Evolutionary conservation across 2,888 invertebrate species (phyloP).

Genomic region (Elgonia sp.): DNA sequence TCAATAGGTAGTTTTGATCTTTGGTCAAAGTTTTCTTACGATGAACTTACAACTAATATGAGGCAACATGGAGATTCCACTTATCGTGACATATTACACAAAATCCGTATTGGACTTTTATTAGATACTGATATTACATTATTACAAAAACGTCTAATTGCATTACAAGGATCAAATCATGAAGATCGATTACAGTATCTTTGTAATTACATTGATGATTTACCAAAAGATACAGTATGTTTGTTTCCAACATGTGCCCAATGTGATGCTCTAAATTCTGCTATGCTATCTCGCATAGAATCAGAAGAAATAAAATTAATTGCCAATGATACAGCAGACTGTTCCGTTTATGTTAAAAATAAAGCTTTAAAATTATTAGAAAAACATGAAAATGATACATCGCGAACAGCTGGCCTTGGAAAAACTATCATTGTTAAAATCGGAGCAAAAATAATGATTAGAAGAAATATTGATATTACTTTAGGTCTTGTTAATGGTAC

Average conservation of each 20-base stretch:
- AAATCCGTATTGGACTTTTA: constrained; percentile 59
- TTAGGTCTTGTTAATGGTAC: neutral
- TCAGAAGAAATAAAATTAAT: constrained; percentile 55
- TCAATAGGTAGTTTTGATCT: constrained; percentile 63
- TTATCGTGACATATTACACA: constrained; percentile 77
- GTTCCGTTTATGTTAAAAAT: constrained; percentile 61
- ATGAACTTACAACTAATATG: constrained; percentile 81
- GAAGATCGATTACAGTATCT: constrained; percentile 32
- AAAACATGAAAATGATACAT: neutral
- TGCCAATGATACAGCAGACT: constrained; percentile 75
- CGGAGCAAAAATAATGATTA: neutral
- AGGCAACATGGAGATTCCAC: constrained; percentile 76
- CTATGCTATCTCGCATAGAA: constrained; percentile 73
- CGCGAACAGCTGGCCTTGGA: neutral
- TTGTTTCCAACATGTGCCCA: constrained; percentile 74
- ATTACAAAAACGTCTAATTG: constrained; percentile 35
- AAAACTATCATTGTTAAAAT: neutral
- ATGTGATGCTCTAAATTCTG: constrained; percentile 55
- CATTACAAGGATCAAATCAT: constrained; percentile 5
- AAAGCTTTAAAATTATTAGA: constrained; percentile 69
- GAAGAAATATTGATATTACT: neutral
- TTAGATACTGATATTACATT: constrained; percentile 32
- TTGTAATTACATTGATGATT: constrained; percentile 31
- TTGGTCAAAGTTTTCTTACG: constrained; percentile 79
- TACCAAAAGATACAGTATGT: constrained; percentile 77